Percentiles rank a stretch among this genome's conserved stretches.
phyloP scores from a whole-genome alignment of 2,113 vertebrate species.

The Pseudopodoces humilis region DNA sequence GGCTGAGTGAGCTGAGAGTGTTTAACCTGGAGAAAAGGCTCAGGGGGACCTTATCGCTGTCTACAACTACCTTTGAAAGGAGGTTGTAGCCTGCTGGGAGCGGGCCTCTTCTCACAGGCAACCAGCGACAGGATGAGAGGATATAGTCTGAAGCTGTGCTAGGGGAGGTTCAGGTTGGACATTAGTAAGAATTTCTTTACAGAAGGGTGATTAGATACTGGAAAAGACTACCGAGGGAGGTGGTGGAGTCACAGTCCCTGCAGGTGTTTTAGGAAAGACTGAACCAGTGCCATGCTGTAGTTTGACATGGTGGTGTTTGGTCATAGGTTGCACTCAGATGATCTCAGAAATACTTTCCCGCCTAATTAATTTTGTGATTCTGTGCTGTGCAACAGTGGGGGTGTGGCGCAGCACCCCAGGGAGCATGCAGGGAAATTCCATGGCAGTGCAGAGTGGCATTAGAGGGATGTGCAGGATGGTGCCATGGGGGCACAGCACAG shows the following conservation, averaged over 20 bases:
- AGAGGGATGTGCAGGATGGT: not conserved
- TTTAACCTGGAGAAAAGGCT: not conserved
- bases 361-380: not conserved
- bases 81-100: not conserved
- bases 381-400: not conserved
- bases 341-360: not conserved
- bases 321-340: not conserved
- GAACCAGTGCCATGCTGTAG: not conserved
- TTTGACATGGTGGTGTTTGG: not conserved
- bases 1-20: not conserved
- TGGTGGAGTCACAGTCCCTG: not conserved
- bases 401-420: rapidly evolving
- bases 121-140: not conserved
- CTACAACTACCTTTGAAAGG: not conserved
- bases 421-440: not conserved
- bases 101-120: not conserved
- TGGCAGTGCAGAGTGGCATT: not conserved
- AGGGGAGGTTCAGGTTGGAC: not conserved
- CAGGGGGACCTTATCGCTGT: not conserved
- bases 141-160: not conserved
- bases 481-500: rapidly evolving
- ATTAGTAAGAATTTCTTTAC: not conserved
- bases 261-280: not conserved
- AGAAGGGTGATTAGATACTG: not conserved
- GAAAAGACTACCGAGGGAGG: not conserved